Conservation (phyloP, 2,888 invertebrate genomes). For the Dermolepida albohirtum region DNA sequence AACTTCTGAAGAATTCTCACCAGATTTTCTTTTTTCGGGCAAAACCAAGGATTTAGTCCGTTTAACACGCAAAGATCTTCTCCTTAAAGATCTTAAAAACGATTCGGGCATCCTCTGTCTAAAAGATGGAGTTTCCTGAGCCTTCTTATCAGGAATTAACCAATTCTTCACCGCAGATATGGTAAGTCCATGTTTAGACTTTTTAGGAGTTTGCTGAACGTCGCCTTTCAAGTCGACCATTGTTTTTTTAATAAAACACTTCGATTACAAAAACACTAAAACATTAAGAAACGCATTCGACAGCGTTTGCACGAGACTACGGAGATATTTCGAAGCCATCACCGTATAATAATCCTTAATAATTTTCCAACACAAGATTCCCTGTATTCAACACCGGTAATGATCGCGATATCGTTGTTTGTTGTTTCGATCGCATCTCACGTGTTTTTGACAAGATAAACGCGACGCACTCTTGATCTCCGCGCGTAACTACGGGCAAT, state of each 20-base stretch:
- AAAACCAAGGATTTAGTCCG: conserved; percentile 80
- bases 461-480: conserved; percentile 38
- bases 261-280: no score
- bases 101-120: conserved; percentile 78
- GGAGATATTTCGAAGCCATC: neutral
- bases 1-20: conserved; percentile 66
- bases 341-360: neutral
- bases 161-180: conserved; percentile 83
- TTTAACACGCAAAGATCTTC: conserved; percentile 79
- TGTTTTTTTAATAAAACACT: neutral
- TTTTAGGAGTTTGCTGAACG: conserved; percentile 59
- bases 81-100: conserved; percentile 77
- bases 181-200: conserved; percentile 60
- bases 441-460: conserved; percentile 43
- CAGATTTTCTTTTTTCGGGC: conserved; percentile 82
- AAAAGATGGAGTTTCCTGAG: conserved; percentile 57
- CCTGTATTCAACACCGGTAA: conserved; percentile 1
- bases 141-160: conserved; percentile 70
- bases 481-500: conserved; percentile 46
- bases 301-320: no score
- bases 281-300: no score
- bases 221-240: conserved; percentile 64
- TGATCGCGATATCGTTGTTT: conserved; percentile 9
- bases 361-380: conserved; percentile 1
- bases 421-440: conserved; percentile 36